These are phyloP conservation scores for Halocynthia aurantium DNA, from an alignment of 23 tunicate species.

Conservation along the genomic window DNA sequence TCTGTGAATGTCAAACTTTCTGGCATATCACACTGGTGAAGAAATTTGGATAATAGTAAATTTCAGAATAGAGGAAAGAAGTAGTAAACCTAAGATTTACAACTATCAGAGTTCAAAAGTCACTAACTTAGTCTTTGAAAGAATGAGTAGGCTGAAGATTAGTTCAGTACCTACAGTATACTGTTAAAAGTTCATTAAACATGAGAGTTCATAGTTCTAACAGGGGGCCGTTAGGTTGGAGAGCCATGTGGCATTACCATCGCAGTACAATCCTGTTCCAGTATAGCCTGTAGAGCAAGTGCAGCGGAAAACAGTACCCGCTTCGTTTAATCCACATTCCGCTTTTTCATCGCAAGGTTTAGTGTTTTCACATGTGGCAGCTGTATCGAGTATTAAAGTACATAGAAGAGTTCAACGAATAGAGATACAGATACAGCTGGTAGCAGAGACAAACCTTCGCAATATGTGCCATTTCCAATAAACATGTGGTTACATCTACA, in stretches of 20 bases:
- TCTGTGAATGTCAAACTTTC: too few species aligned
- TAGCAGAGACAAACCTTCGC: constrained; percentile 15
- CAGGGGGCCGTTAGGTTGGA: too few species aligned
- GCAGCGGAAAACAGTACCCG: background rate
- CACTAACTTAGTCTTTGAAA: too few species aligned
- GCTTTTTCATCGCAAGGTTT: constrained; percentile 16
- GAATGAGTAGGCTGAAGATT: too few species aligned
- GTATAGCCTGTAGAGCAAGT: constrained; percentile 1
- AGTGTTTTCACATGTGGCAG: constrained; percentile 1
- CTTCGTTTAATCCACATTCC: background rate
- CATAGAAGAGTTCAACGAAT: background rate
- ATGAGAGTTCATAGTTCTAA: too few species aligned
- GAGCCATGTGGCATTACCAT: background rate
- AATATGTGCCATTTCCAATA: constrained; percentile 22
- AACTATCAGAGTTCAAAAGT: too few species aligned
- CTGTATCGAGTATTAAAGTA: background rate
- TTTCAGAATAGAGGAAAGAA: too few species aligned
- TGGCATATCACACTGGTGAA: too few species aligned
- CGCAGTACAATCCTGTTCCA: constrained; percentile 9
- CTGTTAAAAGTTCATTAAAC: too few species aligned
- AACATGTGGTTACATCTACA: constrained; percentile 11
- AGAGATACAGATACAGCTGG: background rate
- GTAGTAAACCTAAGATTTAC: too few species aligned
- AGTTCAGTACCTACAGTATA: too few species aligned
- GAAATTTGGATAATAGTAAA: too few species aligned